These are phyloP conservation scores for Netelia inedita DNA, from an alignment of 2,888 invertebrate species.

Conservation along the genomic window DNA sequence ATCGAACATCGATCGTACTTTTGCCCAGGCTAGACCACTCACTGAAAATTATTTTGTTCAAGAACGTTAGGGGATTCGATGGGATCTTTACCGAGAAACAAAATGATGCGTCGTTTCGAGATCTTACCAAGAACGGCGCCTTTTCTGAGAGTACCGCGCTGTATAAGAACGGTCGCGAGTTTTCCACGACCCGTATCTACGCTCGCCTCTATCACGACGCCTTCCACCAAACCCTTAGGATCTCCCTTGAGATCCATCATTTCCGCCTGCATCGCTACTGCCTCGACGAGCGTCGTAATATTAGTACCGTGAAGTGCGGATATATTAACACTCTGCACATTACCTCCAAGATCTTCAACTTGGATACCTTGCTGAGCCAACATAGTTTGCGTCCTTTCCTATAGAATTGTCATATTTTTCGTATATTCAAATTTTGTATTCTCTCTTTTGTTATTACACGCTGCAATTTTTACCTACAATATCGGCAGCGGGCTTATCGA, in stretches of 20 bases:
- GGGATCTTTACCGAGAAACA: constrained; percentile 12
- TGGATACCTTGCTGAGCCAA: constrained; percentile 92
- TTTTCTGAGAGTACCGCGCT: constrained; percentile 87
- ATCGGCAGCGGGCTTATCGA: constrained; percentile 96
- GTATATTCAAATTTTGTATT: neutral
- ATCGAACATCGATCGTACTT: constrained; percentile 92
- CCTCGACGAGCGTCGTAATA: constrained; percentile 92
- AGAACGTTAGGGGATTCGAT: too few species aligned
- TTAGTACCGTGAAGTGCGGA: constrained; percentile 95
- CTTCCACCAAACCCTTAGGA: constrained; percentile 94
- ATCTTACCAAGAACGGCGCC: constrained; percentile 86
- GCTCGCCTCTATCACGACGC: constrained; percentile 95
- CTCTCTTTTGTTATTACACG: neutral
- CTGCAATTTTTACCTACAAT: constrained; percentile 89
- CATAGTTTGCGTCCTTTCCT: constrained; percentile 91
- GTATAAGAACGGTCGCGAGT: constrained; percentile 87
- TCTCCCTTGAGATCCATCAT: constrained; percentile 95
- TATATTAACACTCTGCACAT: constrained; percentile 95
- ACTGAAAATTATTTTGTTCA: constrained; percentile 86
- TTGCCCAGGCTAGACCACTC: constrained; percentile 94
- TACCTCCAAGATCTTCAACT: constrained; percentile 96
- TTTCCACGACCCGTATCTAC: constrained; percentile 89
- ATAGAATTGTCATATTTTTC: constrained; percentile 66
- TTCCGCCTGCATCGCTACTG: constrained; percentile 93
- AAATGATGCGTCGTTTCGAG: constrained; percentile 79